Conservation (phyloP, 2,888 invertebrate genomes). For the Cephus rjabovi region DNA sequence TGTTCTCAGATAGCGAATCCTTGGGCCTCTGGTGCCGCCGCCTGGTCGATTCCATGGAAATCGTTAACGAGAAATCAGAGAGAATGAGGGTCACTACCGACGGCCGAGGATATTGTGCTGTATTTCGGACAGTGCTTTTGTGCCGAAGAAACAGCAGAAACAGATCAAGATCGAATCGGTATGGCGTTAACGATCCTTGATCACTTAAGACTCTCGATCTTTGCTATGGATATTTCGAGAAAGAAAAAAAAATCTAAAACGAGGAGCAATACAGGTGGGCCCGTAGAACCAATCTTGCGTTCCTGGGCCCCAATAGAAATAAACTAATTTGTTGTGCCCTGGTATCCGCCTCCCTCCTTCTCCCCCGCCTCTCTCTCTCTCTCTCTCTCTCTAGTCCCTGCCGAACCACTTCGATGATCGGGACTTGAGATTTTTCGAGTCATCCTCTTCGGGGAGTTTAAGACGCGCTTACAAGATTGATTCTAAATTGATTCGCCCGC, state of each 20-base stretch:
- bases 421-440: constrained; percentile 21
- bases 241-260: background rate
- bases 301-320: constrained; percentile 12
- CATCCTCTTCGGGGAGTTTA: constrained; percentile 16
- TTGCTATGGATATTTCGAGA: constrained; percentile 6
- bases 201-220: background rate
- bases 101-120: background rate
- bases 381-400: constrained; percentile 4
- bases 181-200: background rate
- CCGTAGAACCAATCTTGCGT: constrained; percentile 12
- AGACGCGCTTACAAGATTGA: constrained; percentile 29
- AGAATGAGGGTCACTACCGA: background rate
- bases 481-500: constrained; percentile 34
- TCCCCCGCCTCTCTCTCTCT: background rate
- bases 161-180: background rate
- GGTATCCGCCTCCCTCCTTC: constrained; percentile 1
- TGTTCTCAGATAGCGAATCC: constrained; percentile 3
- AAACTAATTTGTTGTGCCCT: constrained; percentile 23
- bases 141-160: background rate
- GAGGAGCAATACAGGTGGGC: constrained; percentile 4
- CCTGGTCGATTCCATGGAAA: background rate
- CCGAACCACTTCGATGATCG: constrained; percentile 4
- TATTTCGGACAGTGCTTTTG: background rate
- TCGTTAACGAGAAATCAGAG: background rate
- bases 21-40: background rate